phyloP scores from a whole-genome alignment of 2,888 invertebrate genomes.

The Lycia hirtaria region DNA sequence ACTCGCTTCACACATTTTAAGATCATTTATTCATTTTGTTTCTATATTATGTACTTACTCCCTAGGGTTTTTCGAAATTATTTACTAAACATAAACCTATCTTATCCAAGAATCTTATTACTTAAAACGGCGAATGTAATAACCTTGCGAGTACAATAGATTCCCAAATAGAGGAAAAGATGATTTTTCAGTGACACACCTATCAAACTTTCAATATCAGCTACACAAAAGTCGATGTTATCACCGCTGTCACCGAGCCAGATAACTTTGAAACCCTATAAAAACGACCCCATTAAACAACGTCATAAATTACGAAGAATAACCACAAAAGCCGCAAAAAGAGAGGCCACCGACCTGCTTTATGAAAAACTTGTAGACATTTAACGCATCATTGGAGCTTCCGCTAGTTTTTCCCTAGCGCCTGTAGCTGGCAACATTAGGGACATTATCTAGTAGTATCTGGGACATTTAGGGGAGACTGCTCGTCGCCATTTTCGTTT shows the following conservation, averaged over 20 bases:
- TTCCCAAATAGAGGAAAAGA: too few species aligned
- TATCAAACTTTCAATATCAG: too few species aligned
- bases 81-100: too few species aligned
- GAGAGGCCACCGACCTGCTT: not conserved
- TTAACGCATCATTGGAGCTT: conserved; percentile 29
- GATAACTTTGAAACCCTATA: not conserved
- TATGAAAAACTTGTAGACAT: conserved; percentile 7
- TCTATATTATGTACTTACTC: too few species aligned
- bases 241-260: not conserved
- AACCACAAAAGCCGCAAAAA: not conserved
- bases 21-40: too few species aligned
- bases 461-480: conserved; percentile 39
- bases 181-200: too few species aligned
- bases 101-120: too few species aligned
- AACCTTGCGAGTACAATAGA: too few species aligned
- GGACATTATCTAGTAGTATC: conserved; percentile 44
- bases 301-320: not conserved
- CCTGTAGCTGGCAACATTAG: conserved; percentile 37
- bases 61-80: too few species aligned
- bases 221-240: too few species aligned
- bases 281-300: not conserved
- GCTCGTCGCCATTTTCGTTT: conserved; percentile 28
- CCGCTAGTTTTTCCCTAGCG: conserved; percentile 34
- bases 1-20: too few species aligned
- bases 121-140: too few species aligned